Base-by-base conservation (phyloP, 2,888 invertebrate genomes). In the Lithophane socia region DNA sequence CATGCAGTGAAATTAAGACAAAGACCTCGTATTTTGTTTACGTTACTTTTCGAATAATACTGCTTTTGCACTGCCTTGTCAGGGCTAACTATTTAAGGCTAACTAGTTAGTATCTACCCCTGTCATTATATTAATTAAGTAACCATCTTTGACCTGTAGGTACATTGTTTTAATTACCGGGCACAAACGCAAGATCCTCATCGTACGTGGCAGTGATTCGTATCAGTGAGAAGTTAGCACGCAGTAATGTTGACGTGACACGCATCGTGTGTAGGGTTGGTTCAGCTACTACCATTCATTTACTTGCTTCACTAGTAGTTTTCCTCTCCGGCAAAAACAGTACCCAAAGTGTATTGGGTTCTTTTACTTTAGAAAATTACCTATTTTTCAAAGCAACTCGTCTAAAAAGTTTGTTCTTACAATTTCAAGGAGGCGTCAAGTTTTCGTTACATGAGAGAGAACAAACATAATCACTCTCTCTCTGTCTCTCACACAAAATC, bases 181-280 rank as follows among this genome's bases (percentile, higher is more conserved):
- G 52, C 42, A 56, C 63, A 16, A 12, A 21, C 64, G 42, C 37
- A 56, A 24, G 60, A 24, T 13, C 12, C 65, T 79, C 75, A 69
- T 29, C 13, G n/a, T 75, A 66, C 75, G 75, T 75, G 75, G 42
- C 3, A 54, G 47, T 52, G 80, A 80, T 80, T 49, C 29, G 21
- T 80, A 80, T 80, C 80, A 52, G 69, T 42, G 65, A n/a, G 16
- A n/a, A 65, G 52, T 65, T 69, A 44, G 24, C 68, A 52, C 74
- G 56, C n/a, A 52, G 52, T 10, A 16, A 8, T 54, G 63, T 9
- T 63, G 42, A 66, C 70, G 75, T 80, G 75, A 70, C 42, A 29
- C 3, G 75, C 80, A 80, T 75, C 42, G 18, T 24, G 42, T 58
- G 24, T 47, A 49, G 37, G 13, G 54, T 78, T 79, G 49, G 49